Percentiles rank a stretch among this genome's conserved stretches.
Evolutionary conservation across 2,797 vertebrate genomes (phyloP).

Genomic region (Phaenicophaeus curvirostris): DNA sequence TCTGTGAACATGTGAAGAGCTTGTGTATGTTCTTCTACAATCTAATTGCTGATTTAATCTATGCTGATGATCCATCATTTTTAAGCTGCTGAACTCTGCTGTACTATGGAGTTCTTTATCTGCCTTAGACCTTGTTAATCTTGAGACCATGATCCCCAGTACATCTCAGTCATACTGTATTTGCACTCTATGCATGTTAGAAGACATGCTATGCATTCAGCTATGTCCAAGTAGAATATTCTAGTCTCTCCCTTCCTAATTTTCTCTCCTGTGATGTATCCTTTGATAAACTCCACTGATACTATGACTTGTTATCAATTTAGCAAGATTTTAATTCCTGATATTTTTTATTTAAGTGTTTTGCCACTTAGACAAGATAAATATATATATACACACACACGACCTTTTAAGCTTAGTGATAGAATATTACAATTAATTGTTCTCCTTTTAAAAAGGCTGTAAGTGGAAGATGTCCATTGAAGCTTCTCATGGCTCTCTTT

Average conservation of each 20-base stretch:
- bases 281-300: neutral
- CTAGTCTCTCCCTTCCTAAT: neutral
- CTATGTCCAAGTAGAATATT: neutral
- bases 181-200: neutral
- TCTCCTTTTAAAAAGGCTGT: neutral
- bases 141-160: neutral
- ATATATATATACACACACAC: neutral
- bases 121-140: constrained; percentile 16
- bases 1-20: neutral
- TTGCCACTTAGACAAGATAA: neutral
- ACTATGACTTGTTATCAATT: neutral
- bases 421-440: neutral
- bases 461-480: neutral
- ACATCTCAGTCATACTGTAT: neutral
- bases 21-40: neutral
- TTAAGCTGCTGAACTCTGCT: neutral
- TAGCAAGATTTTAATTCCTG: neutral
- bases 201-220: neutral
- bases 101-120: neutral
- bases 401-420: neutral
- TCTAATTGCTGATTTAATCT: constrained; percentile 1
- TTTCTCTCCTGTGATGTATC: neutral
- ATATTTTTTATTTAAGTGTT: neutral
- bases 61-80: neutral
- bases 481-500: neutral